Percentiles rank a stretch among this genome's conserved stretches.
Evolutionary conservation across 2,888 invertebrate genomes (phyloP).

Genomic region (Athalia rosae): DNA sequence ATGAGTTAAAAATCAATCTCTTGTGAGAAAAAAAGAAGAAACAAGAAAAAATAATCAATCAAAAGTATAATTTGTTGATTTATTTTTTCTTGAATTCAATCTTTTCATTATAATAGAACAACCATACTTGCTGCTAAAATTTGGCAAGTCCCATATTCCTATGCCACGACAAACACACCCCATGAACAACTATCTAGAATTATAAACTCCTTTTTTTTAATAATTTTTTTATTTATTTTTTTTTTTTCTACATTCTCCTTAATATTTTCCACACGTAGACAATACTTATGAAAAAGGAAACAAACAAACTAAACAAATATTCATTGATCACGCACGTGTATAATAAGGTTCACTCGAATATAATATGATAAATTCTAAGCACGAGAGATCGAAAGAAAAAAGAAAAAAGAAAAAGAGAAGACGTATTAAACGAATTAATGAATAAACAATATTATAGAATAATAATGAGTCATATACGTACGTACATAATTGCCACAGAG

Average conservation of each 20-base stretch:
- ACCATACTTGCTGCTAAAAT: conserved; percentile 55
- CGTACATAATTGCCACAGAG: no score
- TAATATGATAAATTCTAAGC: neutral
- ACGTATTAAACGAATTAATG: no score
- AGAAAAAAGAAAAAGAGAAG: no score
- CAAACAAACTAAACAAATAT: conserved; percentile 66
- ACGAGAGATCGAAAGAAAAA: no score
- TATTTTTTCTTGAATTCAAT: no score
- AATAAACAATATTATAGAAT: neutral
- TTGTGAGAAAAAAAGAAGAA: no score
- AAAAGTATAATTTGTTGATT: no score
- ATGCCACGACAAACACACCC: conserved; percentile 68
- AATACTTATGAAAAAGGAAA: conserved; percentile 68
- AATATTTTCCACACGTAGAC: conserved; percentile 70
- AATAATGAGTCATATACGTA: neutral
- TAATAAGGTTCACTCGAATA: conserved; percentile 34
- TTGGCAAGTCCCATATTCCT: conserved; percentile 70
- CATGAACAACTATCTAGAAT: conserved; percentile 67
- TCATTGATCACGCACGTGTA: conserved; percentile 59
- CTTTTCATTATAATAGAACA: neutral
- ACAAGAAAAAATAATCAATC: no score
- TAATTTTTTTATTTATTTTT: no score
- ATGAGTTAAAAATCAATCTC: neutral
- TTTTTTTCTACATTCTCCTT: no score
- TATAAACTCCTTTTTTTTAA: neutral